Evolutionary conservation across 37 sponge, comb jelly and placozoan genomes (phyloP), one percentile per base, ranked within the genome.

Genomic region (Haliclona indistincta): DNA sequence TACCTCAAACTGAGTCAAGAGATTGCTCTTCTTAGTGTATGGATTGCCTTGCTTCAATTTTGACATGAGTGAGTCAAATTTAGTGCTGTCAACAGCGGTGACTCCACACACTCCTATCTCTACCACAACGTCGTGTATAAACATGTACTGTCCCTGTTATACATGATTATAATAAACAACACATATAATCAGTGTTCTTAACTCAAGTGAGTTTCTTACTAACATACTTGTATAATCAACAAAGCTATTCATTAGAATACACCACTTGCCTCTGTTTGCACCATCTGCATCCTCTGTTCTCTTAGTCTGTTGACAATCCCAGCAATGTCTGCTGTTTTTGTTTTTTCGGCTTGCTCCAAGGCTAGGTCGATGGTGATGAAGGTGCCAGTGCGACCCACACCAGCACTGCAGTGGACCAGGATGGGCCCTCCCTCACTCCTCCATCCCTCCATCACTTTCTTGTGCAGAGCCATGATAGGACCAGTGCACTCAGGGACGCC

Each of bases 291-390:
- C 17, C 73, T 42, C 53, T 71, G 73, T 40, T 52, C 54, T 47
- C 73, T 71, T 13, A 52, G 53, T 25, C 53, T 71, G 20, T 53
- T 52, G 54, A 71, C 73, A 71, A 45, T 53, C 11, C 53, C 43
- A 41, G 11, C 15, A 71, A 71, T 71, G 39, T 71, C 73, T n/a
- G 54, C 55, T 19, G 25, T 15, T 26, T 32, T 54, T 25, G 56
- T 32, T 53, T 11, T 41, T 7, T 71, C 25, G 17, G 43, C 54
- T 71, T 71, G 53, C 25, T 71, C 73, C 54, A 71, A 17, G 20
- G 55, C 55, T 34, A 52, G 56, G 29, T 71, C 73, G 5, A 71
- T 54, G 25, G 55, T 25, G n/a, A 71, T 75, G 34, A 75, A 75
- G 7, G 76, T 75, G 22, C 76, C 76, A n/a, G n/a, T n/a, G n/a